Percentiles rank a stretch among this genome's conserved stretches.
These are phyloP conservation scores for Crenichthys baileyi DNA, from an alignment of 2,797 vertebrate genomes.

Conservation along the genomic window DNA sequence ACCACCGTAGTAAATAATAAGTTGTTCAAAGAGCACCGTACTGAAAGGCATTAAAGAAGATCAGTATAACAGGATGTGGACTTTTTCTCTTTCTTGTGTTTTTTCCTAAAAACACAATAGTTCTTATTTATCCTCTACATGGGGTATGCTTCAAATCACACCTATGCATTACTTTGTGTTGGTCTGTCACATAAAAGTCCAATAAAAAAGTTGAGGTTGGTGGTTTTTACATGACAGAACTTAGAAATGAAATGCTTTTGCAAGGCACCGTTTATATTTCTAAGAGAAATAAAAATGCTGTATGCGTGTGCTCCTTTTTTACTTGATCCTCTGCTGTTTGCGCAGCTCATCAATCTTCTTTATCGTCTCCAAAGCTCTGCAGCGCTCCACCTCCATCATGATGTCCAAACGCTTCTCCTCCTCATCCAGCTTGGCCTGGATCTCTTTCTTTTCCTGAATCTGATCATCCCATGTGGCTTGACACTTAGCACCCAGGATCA, in stretches of 20 bases:
- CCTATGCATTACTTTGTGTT: not conserved
- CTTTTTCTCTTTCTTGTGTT: too few relatives aligned
- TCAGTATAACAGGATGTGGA: too few relatives aligned
- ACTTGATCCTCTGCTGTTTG: constrained; percentile 84
- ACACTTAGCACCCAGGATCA: constrained; percentile 87
- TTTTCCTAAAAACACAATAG: too few relatives aligned
- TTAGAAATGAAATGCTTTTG: not conserved
- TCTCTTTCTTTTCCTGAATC: constrained; percentile 87
- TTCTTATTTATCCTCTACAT: not conserved
- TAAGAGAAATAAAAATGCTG: not conserved
- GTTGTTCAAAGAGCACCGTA: too few relatives aligned
- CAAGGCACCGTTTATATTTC: not conserved
- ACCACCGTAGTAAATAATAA: too few relatives aligned
- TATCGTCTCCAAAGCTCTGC: constrained; percentile 77
- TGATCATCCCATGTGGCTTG: constrained; percentile 88
- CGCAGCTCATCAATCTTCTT: constrained; percentile 78
- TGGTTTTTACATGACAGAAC: not conserved
- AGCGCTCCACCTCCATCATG: constrained; percentile 89
- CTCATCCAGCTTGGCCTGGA: constrained; percentile 77
- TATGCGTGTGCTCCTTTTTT: constrained; percentile 6
- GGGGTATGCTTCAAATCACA: not conserved
- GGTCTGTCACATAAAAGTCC: not conserved
- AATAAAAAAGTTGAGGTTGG: not conserved
- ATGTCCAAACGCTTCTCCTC: constrained; percentile 86
- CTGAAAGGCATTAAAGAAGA: too few relatives aligned